A percentile compares a stretch with the other conserved stretches of the same genome.
Conservation (phyloP, 2,797 vertebrate species). For the Ctenopoma kingsleyae region DNA sequence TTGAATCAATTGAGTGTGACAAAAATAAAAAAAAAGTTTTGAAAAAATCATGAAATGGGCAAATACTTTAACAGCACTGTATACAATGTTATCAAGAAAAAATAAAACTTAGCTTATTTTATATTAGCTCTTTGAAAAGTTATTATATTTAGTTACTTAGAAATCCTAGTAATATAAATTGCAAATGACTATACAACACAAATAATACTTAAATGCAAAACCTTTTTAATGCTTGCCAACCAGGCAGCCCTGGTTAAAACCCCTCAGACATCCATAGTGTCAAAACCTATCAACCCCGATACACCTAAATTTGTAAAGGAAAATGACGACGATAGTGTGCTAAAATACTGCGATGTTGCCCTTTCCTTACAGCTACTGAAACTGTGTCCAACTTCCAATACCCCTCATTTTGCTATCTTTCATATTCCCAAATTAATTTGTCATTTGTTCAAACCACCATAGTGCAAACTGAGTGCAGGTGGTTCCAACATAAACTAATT, state of each 20-base stretch:
- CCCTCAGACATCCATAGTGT: not conserved
- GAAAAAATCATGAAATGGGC: too few species aligned
- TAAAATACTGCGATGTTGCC: not conserved
- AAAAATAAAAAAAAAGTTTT: too few species aligned
- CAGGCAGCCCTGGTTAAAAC: not conserved
- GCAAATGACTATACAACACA: not conserved
- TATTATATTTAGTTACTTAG: too few species aligned
- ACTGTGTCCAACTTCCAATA: not conserved
- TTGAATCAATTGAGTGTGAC: too few species aligned
- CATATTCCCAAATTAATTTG: not conserved
- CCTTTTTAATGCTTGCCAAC: too few species aligned
- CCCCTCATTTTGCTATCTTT: not conserved
- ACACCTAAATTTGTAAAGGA: not conserved
- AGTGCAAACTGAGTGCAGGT: not conserved
- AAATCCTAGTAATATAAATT: too few species aligned
- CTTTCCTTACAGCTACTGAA: not conserved
- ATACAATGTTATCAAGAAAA: too few species aligned
- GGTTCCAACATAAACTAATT: not conserved
- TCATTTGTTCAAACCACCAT: conserved; percentile 3
- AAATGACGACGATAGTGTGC: not conserved
- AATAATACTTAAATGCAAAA: not conserved
- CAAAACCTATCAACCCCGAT: not conserved
- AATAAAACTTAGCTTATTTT: too few species aligned
- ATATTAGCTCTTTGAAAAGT: too few species aligned
- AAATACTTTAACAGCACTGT: too few species aligned